Conservation (phyloP, 2,888 invertebrate genomes). For the Lymantria monacha region DNA sequence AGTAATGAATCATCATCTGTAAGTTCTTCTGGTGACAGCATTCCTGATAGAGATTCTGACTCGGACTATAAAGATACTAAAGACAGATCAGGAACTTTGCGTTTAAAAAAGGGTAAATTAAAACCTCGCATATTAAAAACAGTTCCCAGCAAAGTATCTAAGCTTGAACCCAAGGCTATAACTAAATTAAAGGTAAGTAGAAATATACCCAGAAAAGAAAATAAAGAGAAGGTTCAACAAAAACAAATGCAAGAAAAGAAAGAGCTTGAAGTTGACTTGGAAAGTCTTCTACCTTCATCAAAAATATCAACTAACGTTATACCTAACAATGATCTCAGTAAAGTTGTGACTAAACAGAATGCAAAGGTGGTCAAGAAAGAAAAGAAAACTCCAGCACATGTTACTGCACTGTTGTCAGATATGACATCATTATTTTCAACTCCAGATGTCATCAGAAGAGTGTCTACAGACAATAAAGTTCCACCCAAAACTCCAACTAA, state of each 20-base stretch:
- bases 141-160: constrained; percentile 46
- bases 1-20: constrained; percentile 74
- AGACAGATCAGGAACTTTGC: constrained; percentile 53
- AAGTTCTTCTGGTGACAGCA: constrained; percentile 79
- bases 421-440: constrained; percentile 89
- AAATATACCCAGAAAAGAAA: constrained; percentile 54
- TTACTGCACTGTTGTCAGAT: constrained; percentile 78
- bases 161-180: constrained; percentile 55
- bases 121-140: constrained; percentile 70
- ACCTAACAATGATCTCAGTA: constrained; percentile 48
- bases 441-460: constrained; percentile 89
- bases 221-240: constrained; percentile 59
- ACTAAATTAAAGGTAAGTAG: constrained; percentile 57
- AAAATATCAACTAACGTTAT: constrained; percentile 39
- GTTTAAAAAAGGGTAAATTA: constrained; percentile 56
- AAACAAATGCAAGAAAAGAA: constrained; percentile 57
- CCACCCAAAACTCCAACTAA: constrained; percentile 57
- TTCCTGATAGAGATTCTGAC: constrained; percentile 84
- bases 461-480: constrained; percentile 77
- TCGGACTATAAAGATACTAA: constrained; percentile 81
- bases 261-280: constrained; percentile 47
- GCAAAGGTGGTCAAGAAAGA: constrained; percentile 69
- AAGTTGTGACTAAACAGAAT: constrained; percentile 69
- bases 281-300: constrained; percentile 46
- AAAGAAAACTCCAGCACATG: constrained; percentile 83